A percentile compares a stretch with the other conserved stretches of the same genome.
Evolutionary conservation across 2,888 invertebrate genomes (phyloP).

Genomic region (Lamellibrachia columna): DNA sequence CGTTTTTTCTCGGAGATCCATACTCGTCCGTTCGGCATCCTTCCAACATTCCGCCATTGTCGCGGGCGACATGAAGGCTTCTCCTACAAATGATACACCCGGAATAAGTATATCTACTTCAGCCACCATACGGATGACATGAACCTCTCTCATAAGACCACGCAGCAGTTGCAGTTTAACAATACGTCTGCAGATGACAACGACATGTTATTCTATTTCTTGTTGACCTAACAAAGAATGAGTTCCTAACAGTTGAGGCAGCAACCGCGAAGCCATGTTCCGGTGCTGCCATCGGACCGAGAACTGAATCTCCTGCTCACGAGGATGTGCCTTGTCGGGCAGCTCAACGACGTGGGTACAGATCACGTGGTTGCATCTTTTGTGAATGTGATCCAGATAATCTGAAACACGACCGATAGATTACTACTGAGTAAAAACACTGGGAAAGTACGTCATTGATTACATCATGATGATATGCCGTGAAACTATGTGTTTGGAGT

Average conservation of each 20-base stretch:
- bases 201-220: no score
- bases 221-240: no score
- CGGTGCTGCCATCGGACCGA: not conserved
- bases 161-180: no score
- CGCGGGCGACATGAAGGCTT: constrained; percentile 16
- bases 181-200: no score
- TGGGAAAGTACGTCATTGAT: not conserved
- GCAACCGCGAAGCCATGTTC: no score
- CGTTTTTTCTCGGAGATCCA: not conserved
- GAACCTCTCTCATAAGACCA: no score
- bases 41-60: not conserved
- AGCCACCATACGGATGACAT: no score
- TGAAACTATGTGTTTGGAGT: no score
- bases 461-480: not conserved
- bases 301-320: not conserved
- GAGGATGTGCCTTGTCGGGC: constrained; percentile 5
- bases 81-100: not conserved
- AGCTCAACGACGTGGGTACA: constrained; percentile 19
- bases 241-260: no score
- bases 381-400: constrained; percentile 9
- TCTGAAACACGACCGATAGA: not conserved
- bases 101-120: not conserved
- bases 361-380: not conserved
- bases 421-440: not conserved
- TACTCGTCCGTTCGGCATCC: not conserved